Percentiles rank a stretch among this genome's conserved stretches.
Conservation (phyloP, 2,888 invertebrate genomes). For the Argyresthia goedartella region DNA sequence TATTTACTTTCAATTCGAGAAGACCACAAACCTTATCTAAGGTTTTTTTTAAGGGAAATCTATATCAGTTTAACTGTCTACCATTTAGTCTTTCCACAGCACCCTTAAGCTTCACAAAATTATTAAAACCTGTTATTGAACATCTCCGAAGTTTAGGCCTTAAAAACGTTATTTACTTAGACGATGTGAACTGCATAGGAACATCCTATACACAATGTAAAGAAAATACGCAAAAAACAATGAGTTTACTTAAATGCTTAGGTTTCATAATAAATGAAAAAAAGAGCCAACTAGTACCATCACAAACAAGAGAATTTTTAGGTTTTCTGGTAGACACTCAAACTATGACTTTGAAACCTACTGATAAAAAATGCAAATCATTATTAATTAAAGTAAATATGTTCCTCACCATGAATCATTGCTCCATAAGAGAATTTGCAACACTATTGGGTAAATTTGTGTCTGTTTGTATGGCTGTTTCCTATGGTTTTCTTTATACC, state of each 20-base stretch:
- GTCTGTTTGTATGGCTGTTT: neutral
- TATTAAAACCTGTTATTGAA: neutral
- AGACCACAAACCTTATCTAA: neutral
- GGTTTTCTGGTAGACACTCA: neutral
- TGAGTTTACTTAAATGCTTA: neutral
- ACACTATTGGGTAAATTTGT: neutral
- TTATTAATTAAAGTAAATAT: neutral
- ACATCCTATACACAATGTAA: neutral
- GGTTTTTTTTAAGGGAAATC: neutral
- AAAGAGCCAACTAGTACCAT: neutral
- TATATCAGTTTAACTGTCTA: neutral
- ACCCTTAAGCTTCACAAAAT: neutral
- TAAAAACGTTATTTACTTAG: neutral
- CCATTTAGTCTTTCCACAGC: neutral
- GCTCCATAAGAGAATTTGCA: neutral
- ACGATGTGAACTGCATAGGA: neutral
- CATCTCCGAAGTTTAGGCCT: neutral
- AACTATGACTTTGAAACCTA: neutral
- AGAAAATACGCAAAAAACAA: neutral
- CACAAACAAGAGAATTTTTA: neutral
- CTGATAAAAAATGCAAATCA: neutral
- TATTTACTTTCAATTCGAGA: neutral
- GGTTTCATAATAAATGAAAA: neutral
- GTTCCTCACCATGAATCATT: neutral
- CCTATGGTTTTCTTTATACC: conserved; percentile 3